Conservation (phyloP, 2,797 vertebrate species). For the Columba guinea region DNA sequence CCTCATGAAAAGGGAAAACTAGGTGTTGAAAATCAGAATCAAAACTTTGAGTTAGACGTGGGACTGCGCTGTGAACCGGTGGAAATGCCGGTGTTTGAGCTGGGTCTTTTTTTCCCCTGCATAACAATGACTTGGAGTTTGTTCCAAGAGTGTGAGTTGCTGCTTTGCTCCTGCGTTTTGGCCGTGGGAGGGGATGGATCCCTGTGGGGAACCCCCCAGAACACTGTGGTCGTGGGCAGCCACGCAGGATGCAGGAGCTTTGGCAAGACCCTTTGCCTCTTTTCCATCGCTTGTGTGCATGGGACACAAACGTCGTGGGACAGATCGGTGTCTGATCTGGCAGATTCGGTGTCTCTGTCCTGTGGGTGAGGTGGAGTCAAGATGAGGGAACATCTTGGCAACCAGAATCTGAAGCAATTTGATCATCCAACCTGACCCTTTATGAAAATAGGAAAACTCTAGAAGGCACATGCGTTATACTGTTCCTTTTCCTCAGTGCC, state of each 20-base stretch:
- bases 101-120: neutral
- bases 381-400: neutral
- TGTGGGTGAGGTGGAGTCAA: neutral
- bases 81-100: neutral
- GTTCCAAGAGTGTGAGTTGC: fast-evolving
- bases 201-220: neutral
- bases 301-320: too few species aligned
- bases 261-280: neutral
- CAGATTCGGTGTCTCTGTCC: neutral
- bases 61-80: neutral
- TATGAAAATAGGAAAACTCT: neutral
- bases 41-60: neutral
- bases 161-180: fast-evolving
- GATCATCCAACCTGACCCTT: neutral
- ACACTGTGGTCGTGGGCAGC: fast-evolving
- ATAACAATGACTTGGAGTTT: neutral
- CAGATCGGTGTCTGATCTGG: neutral
- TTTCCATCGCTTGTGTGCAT: fast-evolving
- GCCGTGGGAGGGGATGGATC: neutral
- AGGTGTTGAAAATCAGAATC: neutral
- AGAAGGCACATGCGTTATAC: fast-evolving
- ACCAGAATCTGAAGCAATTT: neutral
- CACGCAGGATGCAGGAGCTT: fast-evolving
- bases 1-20: neutral
- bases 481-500: neutral